These are phyloP conservation scores for Eonycteris spelaea DNA, from an alignment of 2,113 vertebrate genomes.

Conservation along the genomic window DNA sequence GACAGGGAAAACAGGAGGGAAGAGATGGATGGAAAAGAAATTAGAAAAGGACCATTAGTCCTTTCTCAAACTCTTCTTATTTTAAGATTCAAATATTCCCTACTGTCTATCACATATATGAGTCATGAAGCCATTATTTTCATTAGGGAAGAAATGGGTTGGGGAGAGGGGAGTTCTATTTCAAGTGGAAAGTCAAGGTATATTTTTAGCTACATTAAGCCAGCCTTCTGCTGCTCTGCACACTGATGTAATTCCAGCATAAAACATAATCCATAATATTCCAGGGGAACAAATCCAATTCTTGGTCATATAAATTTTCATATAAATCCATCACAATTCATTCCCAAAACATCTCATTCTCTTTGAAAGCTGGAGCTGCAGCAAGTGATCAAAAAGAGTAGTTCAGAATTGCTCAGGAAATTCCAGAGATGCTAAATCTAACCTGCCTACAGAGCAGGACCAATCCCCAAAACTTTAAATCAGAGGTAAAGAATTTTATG, in stretches of 20 bases:
- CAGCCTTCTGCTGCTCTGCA: constrained; percentile 82
- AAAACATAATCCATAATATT: constrained; percentile 88
- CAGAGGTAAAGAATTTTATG: constrained; percentile 84
- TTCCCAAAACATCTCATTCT: constrained; percentile 86
- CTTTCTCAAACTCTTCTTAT: constrained; percentile 71
- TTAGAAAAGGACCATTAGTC: constrained; percentile 76
- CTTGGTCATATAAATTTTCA: constrained; percentile 85
- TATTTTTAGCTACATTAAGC: constrained; percentile 86
- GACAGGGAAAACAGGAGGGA: constrained; percentile 22
- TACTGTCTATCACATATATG: constrained; percentile 76
- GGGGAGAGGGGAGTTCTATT: constrained; percentile 63
- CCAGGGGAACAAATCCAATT: constrained; percentile 86
- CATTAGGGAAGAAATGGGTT: constrained; percentile 71
- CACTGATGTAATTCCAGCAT: constrained; percentile 85
- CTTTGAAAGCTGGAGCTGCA: constrained; percentile 80
- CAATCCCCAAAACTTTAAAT: constrained; percentile 83
- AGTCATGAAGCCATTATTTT: constrained; percentile 79
- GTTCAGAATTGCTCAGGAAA: constrained; percentile 81
- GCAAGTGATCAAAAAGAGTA: constrained; percentile 79
- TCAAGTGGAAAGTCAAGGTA: constrained; percentile 82
- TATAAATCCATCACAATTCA: constrained; percentile 84
- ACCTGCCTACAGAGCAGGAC: constrained; percentile 77
- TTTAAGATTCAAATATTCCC: constrained; percentile 75
- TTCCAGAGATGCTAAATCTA: constrained; percentile 86
- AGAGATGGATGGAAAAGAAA: constrained; percentile 62